These are phyloP conservation scores for Volucella inflata DNA, from an alignment of 2,888 invertebrate species.

Conservation along the genomic window DNA sequence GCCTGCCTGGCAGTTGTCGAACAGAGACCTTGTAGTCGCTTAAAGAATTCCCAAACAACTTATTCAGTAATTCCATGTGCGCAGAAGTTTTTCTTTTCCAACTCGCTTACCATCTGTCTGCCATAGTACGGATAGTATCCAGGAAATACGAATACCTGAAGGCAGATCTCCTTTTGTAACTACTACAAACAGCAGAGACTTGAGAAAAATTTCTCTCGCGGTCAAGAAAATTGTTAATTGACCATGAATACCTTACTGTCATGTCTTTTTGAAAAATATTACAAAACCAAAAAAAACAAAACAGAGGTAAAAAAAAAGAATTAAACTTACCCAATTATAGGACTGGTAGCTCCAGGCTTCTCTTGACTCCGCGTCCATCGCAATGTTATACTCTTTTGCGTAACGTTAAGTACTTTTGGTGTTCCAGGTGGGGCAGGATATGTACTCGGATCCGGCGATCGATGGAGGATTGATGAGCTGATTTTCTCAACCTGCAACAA, in stretches of 20 bases:
- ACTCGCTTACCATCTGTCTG: conserved; percentile 56
- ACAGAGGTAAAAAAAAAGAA: neutral
- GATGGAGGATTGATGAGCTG: conserved; percentile 86
- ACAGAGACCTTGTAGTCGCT: neutral
- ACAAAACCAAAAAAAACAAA: neutral
- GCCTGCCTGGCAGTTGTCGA: conserved; percentile 29
- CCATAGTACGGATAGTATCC: conserved; percentile 1
- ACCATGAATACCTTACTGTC: conserved; percentile 56
- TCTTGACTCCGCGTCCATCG: conserved; percentile 87
- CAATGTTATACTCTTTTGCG: conserved; percentile 86
- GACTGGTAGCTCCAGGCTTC: conserved; percentile 83
- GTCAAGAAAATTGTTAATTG: conserved; percentile 66
- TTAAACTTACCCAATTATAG: conserved; percentile 82
- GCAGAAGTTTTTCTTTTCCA: conserved; percentile 46
- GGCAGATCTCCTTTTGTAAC: conserved; percentile 39
- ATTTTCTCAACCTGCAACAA: conserved; percentile 82
- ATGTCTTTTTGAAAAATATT: conserved; percentile 40
- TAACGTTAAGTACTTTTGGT: conserved; percentile 88
- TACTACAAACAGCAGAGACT: conserved; percentile 26
- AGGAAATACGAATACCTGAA: conserved; percentile 28
- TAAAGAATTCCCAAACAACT: conserved; percentile 63
- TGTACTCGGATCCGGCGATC: conserved; percentile 88
- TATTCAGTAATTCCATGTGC: conserved; percentile 45
- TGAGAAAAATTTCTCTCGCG: conserved; percentile 30
- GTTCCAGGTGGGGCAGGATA: conserved; percentile 90